These are phyloP conservation scores for Cottus gobio DNA, from an alignment of 2,113 vertebrate species.

Conservation along the genomic window DNA sequence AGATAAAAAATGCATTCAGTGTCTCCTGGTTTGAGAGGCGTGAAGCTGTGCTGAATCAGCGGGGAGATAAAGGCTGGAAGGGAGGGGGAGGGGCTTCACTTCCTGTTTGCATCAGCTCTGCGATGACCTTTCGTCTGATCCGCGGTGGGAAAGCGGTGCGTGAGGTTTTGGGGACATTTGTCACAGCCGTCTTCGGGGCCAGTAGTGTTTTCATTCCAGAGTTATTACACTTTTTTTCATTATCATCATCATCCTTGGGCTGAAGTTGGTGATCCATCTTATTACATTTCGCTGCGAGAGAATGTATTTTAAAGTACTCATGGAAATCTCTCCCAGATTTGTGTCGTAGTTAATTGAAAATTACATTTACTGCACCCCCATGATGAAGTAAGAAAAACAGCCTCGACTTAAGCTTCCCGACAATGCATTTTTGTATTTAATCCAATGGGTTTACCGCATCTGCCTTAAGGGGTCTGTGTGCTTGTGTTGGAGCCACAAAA, in stretches of 20 bases:
- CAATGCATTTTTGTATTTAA: neutral
- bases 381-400: neutral
- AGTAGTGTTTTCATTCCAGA: neutral
- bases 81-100: neutral
- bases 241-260: too few relatives aligned
- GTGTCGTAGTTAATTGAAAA: neutral
- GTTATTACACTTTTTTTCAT: neutral
- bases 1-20: constrained; percentile 23
- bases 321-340: neutral
- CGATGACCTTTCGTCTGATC: constrained; percentile 14
- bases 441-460: neutral
- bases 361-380: neutral
- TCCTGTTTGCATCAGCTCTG: constrained; percentile 23
- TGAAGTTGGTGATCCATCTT: neutral
- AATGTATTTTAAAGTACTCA: neutral
- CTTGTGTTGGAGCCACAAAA: neutral
- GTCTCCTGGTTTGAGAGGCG: constrained; percentile 18
- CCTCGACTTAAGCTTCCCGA: neutral
- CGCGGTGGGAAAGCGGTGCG: constrained; percentile 14
- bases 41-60: constrained; percentile 4
- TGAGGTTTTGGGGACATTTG: neutral
- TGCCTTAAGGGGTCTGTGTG: neutral
- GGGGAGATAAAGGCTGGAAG: constrained; percentile 28
- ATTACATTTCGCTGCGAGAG: neutral
- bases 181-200: constrained; percentile 7